Base-by-base conservation (phyloP, 2,888 invertebrate species). In the Steinernema scapterisci region DNA sequence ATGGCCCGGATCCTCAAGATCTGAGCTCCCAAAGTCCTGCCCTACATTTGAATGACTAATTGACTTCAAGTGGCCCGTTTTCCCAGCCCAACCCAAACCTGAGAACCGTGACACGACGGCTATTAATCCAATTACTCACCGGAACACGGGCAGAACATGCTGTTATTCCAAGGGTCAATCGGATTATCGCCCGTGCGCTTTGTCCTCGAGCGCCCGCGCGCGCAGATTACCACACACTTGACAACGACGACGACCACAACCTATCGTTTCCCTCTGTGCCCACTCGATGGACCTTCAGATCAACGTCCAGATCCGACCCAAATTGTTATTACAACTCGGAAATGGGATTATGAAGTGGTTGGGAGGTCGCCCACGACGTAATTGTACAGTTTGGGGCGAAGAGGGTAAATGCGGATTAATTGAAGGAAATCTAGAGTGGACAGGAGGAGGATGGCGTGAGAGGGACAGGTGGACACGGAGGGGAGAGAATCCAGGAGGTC, bases 291-390 rank as follows among this genome's bases (percentile, higher is more conserved):
- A 44, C 13, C 19, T 48, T 16, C n/a, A 48, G 48, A 48, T 48
- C 2, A 3, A 16, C 5, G 48, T n/a, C n/a, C n/a, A n/a, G n/a
- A 48, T n/a, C 16, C 31, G 63, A 6, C 6, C 21, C 31, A 63
- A 63, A 63, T 27, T 63, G 63, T 63, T 63, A 63, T 63, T 63
- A 63, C 63, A 63, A 63, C 63, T 19, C 31, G 31, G 19, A 63
- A 63, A 63, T 63, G 63, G 63, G 63, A 63, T 63, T 63, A 63
- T 63, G 63, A 63, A 63, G 63, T 63, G 63, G 63, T n/a, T 21
- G 21, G 11, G 23, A 54, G 63, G 63, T 31, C 63, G 48, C 48
- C 7, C 5, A 48, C 5, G 63, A 63, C 31, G 25, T 54, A 54
- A 54, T 54, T 25, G 54, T 21, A 54, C 63, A 25, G 63, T 31